phyloP scores from a whole-genome alignment of 2,888 invertebrate species.

The Tenthredo amoena region DNA sequence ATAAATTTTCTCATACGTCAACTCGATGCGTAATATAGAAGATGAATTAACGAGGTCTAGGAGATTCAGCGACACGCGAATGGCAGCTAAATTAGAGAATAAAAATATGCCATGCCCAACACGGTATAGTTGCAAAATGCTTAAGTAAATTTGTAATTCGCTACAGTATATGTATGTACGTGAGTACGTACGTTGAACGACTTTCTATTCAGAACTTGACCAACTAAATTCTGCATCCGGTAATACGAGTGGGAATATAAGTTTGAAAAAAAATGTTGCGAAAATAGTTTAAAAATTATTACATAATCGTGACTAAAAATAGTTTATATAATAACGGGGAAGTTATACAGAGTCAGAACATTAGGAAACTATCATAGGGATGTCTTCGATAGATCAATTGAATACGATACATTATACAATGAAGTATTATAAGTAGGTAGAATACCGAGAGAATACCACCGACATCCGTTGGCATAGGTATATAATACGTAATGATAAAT shows the following conservation, averaged over 20 bases:
- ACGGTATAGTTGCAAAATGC: constrained; percentile 2
- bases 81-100: not conserved
- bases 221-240: not conserved
- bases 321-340: not conserved
- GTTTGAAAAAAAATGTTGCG: not conserved
- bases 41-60: not conserved
- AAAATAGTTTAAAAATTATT: not conserved
- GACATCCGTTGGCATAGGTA: constrained; percentile 19
- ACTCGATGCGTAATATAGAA: not conserved
- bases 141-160: not conserved
- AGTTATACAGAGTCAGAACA: not conserved
- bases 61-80: not conserved
- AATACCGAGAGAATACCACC: not conserved
- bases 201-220: constrained; percentile 31
- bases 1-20: not conserved
- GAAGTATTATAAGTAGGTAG: not conserved
- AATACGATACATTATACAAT: not conserved
- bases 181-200: not conserved
- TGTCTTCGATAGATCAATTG: not conserved
- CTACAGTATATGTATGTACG: not conserved
- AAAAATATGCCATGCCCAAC: not conserved
- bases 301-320: constrained; percentile 11
- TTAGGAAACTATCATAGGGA: not conserved
- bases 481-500: not conserved
- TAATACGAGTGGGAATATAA: not conserved